Evolutionary conservation across 2,888 invertebrate genomes (phyloP).

Genomic region (Notodonta ziczac): DNA sequence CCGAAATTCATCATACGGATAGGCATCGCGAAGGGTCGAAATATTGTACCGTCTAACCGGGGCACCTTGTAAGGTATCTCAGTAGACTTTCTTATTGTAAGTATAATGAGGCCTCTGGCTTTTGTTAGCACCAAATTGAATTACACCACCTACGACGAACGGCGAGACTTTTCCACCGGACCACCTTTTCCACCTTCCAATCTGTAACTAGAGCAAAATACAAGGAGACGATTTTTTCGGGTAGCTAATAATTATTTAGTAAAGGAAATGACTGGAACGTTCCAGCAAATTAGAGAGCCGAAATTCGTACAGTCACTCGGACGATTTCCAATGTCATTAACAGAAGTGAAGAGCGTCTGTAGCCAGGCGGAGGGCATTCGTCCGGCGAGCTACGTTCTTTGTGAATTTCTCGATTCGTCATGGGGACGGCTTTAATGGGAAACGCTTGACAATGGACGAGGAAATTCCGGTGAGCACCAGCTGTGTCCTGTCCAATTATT

Average conservation of each 20-base stretch:
- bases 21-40: slow-evolving; percentile 14
- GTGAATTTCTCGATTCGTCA: slow-evolving; percentile 64
- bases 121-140: slow-evolving; percentile 4
- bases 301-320: slow-evolving; percentile 49
- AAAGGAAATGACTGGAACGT: slow-evolving; percentile 28
- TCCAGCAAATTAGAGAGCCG: slow-evolving; percentile 41
- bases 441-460: slow-evolving; percentile 67
- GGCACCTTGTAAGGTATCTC: not conserved
- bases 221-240: not conserved
- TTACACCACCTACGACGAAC: not conserved
- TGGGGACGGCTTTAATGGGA: slow-evolving; percentile 60
- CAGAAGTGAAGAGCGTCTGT: slow-evolving; percentile 39
- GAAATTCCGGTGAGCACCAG: slow-evolving; percentile 66
- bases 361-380: slow-evolving; percentile 33
- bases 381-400: slow-evolving; percentile 50
- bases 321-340: slow-evolving; percentile 56
- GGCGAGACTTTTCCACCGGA: not conserved
- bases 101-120: not conserved
- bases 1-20: slow-evolving; percentile 16
- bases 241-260: slow-evolving; percentile 21
- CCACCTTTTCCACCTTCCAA: not conserved
- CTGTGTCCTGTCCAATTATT: slow-evolving; percentile 66
- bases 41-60: slow-evolving; percentile 5
- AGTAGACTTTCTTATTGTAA: not conserved
- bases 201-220: not conserved